phyloP scores from a whole-genome alignment of 2,888 invertebrate species.

The Polyploca ridens region DNA sequence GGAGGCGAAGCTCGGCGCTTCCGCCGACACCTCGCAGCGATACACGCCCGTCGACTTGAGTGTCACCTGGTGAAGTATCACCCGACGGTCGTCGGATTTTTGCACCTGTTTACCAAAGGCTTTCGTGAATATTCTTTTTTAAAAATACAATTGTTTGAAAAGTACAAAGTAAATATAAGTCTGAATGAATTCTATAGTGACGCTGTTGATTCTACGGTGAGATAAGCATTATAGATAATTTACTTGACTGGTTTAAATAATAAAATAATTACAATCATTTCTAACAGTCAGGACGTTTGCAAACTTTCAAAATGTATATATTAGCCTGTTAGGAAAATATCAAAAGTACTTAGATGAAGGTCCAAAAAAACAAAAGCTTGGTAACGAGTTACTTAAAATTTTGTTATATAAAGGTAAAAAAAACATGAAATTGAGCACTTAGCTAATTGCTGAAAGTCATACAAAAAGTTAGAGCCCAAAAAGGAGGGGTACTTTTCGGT shows the following conservation, averaged over 20 bases:
- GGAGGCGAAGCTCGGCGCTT: constrained; percentile 91
- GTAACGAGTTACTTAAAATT: background rate
- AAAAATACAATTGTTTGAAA: too few species aligned
- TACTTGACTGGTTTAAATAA: too few species aligned
- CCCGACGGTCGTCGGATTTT: constrained; percentile 88
- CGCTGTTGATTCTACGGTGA: too few species aligned
- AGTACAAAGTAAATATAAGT: too few species aligned
- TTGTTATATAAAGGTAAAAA: constrained; percentile 9
- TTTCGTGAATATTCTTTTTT: background rate
- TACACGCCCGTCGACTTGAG: constrained; percentile 89
- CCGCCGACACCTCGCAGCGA: constrained; percentile 91
- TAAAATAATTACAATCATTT: too few species aligned
- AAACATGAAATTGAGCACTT: constrained; percentile 16
- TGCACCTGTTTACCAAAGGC: constrained; percentile 78
- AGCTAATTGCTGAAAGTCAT: constrained; percentile 30
- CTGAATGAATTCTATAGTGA: too few species aligned
- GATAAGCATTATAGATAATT: too few species aligned
- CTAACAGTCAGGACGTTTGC: too few species aligned
- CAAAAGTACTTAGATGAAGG: background rate
- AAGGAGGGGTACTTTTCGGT: constrained; percentile 3
- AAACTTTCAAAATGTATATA: background rate
- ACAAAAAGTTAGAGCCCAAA: constrained; percentile 19
- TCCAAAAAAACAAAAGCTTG: background rate
- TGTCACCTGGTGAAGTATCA: constrained; percentile 87
- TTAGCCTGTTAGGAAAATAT: too few species aligned